A percentile compares a stretch with the other conserved stretches of the same genome.
These are phyloP conservation scores for Andricus quercusramuli DNA, from an alignment of 2,888 invertebrate species.

Conservation along the genomic window DNA sequence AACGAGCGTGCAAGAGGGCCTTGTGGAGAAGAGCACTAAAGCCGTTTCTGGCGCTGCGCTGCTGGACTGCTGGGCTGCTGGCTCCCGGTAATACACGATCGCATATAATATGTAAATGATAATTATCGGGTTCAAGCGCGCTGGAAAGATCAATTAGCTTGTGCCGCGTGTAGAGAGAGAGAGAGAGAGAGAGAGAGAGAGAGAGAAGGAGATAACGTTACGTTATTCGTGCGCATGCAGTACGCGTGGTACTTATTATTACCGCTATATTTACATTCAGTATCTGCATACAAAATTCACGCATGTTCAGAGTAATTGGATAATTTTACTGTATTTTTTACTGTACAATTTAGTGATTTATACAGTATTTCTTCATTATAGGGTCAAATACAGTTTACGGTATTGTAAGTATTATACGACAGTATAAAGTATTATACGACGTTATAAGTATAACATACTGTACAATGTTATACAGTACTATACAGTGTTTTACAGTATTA, in stretches of 20 bases:
- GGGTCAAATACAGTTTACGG: background rate
- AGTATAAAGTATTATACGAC: background rate
- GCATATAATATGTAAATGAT: slow-evolving; percentile 69
- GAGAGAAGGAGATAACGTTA: slow-evolving; percentile 2
- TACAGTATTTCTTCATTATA: background rate
- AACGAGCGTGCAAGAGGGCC: slow-evolving; percentile 41
- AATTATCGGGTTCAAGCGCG: slow-evolving; percentile 75
- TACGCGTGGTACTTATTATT: slow-evolving; percentile 17
- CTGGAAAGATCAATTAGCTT: slow-evolving; percentile 74
- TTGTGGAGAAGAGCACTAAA: background rate
- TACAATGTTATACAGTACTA: background rate
- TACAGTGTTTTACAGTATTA: background rate
- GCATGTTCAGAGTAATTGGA: background rate
- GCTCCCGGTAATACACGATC: slow-evolving; percentile 37
- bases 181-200: slow-evolving; percentile 32
- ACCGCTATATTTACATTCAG: background rate
- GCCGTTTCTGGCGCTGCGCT: slow-evolving; percentile 1
- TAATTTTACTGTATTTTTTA: background rate
- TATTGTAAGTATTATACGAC: background rate
- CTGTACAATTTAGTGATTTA: background rate
- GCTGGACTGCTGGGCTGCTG: slow-evolving; percentile 28
- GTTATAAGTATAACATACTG: no score
- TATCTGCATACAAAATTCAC: background rate
- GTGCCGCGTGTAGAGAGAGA: slow-evolving; percentile 58
- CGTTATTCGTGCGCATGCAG: slow-evolving; percentile 13